phyloP scores from a whole-genome alignment of 1,140 invertebrate species.

The Reticulitermes speratus region DNA sequence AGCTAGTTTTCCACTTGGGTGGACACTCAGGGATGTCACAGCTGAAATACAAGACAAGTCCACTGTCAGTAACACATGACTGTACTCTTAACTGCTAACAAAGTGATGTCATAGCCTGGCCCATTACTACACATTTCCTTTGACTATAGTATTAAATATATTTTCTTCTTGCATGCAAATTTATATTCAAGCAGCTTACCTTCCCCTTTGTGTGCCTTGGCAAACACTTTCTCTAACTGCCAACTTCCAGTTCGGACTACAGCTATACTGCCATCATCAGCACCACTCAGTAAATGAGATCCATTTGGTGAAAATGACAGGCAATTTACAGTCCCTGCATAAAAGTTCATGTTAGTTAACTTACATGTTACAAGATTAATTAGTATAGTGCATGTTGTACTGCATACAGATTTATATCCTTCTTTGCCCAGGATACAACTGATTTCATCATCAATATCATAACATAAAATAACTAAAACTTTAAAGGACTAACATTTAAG shows the following conservation, averaged over 20 bases:
- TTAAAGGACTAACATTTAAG: neutral
- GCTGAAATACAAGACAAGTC: slow-evolving; percentile 42
- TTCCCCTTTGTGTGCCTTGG: slow-evolving; percentile 65
- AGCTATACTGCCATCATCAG: slow-evolving; percentile 80
- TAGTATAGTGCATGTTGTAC: neutral
- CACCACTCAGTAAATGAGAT: slow-evolving; percentile 76
- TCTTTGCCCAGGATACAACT: too few relatives aligned
- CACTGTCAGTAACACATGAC: neutral
- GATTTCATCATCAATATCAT: neutral
- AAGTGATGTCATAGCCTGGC: too few relatives aligned
- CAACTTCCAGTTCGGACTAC: slow-evolving; percentile 81
- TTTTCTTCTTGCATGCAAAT: neutral
- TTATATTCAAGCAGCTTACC: slow-evolving; percentile 34
- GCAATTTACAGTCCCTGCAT: slow-evolving; percentile 67
- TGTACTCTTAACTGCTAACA: too few relatives aligned
- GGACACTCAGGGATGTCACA: slow-evolving; percentile 71
- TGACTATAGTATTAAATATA: neutral
- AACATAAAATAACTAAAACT: neutral
- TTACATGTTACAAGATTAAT: neutral
- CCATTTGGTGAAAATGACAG: slow-evolving; percentile 72
- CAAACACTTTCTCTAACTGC: slow-evolving; percentile 77
- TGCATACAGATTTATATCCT: neutral
- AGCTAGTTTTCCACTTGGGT: slow-evolving; percentile 86
- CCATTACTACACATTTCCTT: neutral
- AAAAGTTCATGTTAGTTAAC: neutral